These are phyloP conservation scores for Zonitis immaculata DNA, from an alignment of 2,888 invertebrate species.

Conservation along the genomic window DNA sequence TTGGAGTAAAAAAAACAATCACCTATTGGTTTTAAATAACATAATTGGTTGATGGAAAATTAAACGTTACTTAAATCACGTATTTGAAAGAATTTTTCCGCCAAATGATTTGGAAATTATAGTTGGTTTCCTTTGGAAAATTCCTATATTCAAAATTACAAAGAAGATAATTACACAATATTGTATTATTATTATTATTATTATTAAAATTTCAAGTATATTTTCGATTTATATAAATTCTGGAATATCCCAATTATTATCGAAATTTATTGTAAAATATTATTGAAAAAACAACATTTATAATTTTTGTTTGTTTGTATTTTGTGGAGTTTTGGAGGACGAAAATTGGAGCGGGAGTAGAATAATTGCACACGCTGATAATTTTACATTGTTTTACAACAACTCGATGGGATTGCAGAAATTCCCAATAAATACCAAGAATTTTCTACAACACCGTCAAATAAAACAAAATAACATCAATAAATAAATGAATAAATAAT, in stretches of 20 bases:
- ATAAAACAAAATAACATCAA: too few species aligned
- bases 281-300: neutral
- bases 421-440: too few species aligned
- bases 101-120: neutral
- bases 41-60: too few species aligned
- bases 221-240: too few species aligned
- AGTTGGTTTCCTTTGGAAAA: neutral
- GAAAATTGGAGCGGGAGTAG: neutral
- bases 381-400: neutral
- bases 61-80: neutral
- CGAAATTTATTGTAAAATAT: too few species aligned
- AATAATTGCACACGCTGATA: neutral
- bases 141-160: neutral
- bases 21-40: neutral
- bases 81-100: neutral
- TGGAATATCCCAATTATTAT: too few species aligned
- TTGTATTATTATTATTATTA: too few species aligned
- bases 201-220: too few species aligned
- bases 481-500: too few species aligned
- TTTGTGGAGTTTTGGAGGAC: neutral
- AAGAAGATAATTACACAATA: neutral
- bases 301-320: neutral
- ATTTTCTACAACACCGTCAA: too few species aligned
- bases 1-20: neutral
- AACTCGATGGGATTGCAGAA: neutral